Evolutionary conservation across 2,797 vertebrate genomes (phyloP), one percentile per base, ranked within the genome.

Genomic region (Gambusia yucatana): DNA sequence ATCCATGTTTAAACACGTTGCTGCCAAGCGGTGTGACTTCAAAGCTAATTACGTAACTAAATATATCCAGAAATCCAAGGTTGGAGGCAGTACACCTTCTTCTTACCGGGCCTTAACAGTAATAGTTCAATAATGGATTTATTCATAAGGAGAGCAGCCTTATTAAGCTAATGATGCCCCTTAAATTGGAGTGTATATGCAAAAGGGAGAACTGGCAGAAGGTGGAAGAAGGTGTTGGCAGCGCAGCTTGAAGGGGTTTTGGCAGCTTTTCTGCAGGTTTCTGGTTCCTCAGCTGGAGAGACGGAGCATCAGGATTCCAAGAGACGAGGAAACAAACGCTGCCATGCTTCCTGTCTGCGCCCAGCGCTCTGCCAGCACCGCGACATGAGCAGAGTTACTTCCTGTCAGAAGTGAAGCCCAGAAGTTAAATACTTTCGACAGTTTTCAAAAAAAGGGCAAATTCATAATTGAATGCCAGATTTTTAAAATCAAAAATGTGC

Each of bases 31-130:
- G 71, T 76, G 59, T 43, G 47, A 73, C 85, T 88, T 91, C 82
- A 90, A 90, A 89, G 77, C 55, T 82, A 83, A 85, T 85, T 75
- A 87, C 72, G 73, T 17, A 47, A 67, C 46, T 75, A 83, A 85
- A 86, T 74, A 55, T 79, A 65, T 83, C 41, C 11, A 48, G 43
- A 67, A 75, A 80, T 67, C 0, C 7, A 28, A 14, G 33, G 61
- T 5, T 86, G 79, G 46, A 81, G 75, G 75, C 69, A 33, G 47
- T 44, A 41, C 71, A 82, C 25, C 30, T 78, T 44, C 33, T 65
- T 63, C 75, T 71, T 59, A 47, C 41, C 1, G 28, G 73, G 61
- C 33, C 80, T 78, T 83, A 59, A 78, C 33, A 30, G n/a, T 44
- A 75, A 61, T 43, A n/a, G 36, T 41, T 16, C 41, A 44, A 44